Evolutionary conservation across 2,797 vertebrate genomes (phyloP), one percentile per base, ranked within the genome.

Genomic region (Micrastur ruficollis): DNA sequence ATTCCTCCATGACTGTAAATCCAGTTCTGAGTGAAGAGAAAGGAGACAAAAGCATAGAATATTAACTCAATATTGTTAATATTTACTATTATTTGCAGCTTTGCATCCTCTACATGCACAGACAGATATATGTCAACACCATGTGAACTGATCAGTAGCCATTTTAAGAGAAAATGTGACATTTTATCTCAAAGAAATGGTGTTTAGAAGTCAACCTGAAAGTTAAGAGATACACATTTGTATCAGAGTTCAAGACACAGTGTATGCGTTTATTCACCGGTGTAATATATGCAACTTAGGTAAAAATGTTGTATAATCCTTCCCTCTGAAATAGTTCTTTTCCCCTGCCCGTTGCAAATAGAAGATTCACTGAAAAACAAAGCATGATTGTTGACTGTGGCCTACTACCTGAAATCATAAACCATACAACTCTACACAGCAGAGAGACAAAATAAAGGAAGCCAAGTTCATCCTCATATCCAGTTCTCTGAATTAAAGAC

Each of bases 1-100:
- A 97, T 78, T 97, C 98, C 97, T 99, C 99, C 99, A 99, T 99
- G 79, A 84, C 59, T 95, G 93, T 62, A 97, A 95, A 89, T 94
- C 95, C 95, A 96, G 92, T 62, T 97, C 98, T 98, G 70, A 74
- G 42, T 34, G 59, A 91, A 95, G 34, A 87, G 50, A 95, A 81
- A 75, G 23, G 38, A 95, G 63, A 95, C n/a, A 94, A 80, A 58
- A 86, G 20, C 42, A 86, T 1, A 40, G 7, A 76, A 50, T 49
- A 70, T 66, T 84, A 83, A 61, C 6, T 78, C 32, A 81, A 7
- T 52, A 56, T 18, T 76, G 22, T 47, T 78, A 72, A 50, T 61
- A 46, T 42, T 86, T 75, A 40, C 50, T 53, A 29, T 56, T 81
- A 74, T 29, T 75, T 79, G 32, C 50, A 83, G 29, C 23, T 96